phyloP scores from a whole-genome alignment of 1,140 invertebrate genomes.

The Gryon sp. region DNA sequence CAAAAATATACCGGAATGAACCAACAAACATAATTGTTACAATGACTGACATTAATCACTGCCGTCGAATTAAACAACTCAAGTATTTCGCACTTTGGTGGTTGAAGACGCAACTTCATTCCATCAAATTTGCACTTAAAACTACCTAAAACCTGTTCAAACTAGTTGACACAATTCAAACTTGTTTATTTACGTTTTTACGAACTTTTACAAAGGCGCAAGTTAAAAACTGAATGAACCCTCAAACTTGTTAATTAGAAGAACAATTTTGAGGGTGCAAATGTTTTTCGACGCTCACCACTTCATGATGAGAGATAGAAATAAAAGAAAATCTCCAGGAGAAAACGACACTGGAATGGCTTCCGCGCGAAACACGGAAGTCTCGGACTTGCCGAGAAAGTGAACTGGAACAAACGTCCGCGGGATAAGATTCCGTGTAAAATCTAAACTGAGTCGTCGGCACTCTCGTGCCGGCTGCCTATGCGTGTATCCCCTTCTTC shows the following conservation, averaged over 20 bases:
- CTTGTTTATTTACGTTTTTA: too few relatives aligned
- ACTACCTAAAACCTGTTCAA: too few relatives aligned
- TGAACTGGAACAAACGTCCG: constrained; percentile 20
- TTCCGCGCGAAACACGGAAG: constrained; percentile 25
- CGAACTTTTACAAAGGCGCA: neutral
- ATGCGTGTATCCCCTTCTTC: constrained; percentile 39
- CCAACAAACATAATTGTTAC: too few relatives aligned
- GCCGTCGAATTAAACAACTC: too few relatives aligned
- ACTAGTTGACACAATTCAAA: too few relatives aligned
- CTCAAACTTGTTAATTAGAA: too few relatives aligned
- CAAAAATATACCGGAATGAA: neutral
- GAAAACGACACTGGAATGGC: constrained; percentile 17
- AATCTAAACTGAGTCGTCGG: constrained; percentile 38
- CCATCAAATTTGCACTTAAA: too few relatives aligned
- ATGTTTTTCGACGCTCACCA: constrained; percentile 35
- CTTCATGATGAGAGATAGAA: constrained; percentile 18
- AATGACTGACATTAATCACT: too few relatives aligned
- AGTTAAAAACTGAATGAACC: too few relatives aligned
- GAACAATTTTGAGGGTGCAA: too few relatives aligned
- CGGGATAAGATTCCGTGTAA: constrained; percentile 37
- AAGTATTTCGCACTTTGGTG: too few relatives aligned
- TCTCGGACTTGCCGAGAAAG: constrained; percentile 11
- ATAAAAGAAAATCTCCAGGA: neutral
- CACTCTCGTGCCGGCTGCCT: constrained; percentile 43
- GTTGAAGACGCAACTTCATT: too few relatives aligned